A percentile compares a stretch with the other conserved stretches of the same genome.
These are phyloP conservation scores for Climacteris rufus DNA, from an alignment of 2,113 vertebrate species.

Conservation along the genomic window DNA sequence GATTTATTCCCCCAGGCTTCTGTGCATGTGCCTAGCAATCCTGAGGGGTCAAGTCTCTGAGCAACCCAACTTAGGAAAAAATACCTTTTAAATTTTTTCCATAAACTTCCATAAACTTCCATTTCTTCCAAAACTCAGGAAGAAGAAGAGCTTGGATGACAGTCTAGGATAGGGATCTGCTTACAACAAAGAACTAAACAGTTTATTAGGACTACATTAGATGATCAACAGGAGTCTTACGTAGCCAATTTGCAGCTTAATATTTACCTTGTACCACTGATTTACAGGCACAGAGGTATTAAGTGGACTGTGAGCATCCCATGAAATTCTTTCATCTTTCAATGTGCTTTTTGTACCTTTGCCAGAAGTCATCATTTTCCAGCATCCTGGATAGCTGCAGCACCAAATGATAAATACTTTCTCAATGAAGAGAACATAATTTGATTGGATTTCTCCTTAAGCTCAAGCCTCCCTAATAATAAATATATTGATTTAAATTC, in stretches of 20 bases:
- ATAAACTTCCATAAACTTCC: too few relatives aligned
- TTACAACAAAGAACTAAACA: constrained; percentile 41
- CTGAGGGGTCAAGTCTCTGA: neutral
- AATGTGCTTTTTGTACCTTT: constrained; percentile 15
- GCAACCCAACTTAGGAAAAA: neutral
- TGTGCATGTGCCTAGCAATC: neutral
- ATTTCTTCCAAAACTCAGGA: neutral
- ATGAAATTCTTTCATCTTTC: constrained; percentile 62
- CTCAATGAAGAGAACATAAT: constrained; percentile 51
- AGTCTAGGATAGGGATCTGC: neutral
- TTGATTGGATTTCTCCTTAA: constrained; percentile 63
- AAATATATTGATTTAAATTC: constrained; percentile 2
- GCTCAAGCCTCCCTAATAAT: neutral
- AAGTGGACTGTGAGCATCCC: constrained; percentile 16
- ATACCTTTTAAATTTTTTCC: neutral
- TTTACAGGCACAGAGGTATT: constrained; percentile 52
- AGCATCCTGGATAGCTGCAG: constrained; percentile 20
- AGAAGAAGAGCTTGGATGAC: neutral
- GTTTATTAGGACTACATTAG: constrained; percentile 54
- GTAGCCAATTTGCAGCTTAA: constrained; percentile 44
- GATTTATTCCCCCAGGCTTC: neutral
- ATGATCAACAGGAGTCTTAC: constrained; percentile 48
- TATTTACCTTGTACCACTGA: constrained; percentile 59
- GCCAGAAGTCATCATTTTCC: constrained; percentile 54
- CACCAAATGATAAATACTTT: constrained; percentile 65